Evolutionary conservation across 2,888 invertebrate genomes (phyloP), one percentile per base, ranked within the genome.

Genomic region (Caenorhabditis sulstoni): DNA sequence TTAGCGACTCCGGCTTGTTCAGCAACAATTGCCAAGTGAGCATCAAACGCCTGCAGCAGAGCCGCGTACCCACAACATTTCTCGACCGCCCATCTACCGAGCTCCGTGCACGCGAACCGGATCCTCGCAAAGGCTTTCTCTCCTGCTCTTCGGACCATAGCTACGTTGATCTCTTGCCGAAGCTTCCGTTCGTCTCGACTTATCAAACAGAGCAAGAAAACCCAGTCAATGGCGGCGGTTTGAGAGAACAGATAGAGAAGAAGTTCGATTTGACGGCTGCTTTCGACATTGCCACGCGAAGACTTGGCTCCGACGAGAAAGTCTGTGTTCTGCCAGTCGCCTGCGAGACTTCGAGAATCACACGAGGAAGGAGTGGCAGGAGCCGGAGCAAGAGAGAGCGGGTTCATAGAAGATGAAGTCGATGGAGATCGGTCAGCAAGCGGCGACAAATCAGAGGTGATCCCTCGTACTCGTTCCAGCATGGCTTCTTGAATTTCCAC

Each of bases 151-250:
- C 58, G 55, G 3, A 83, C 53, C 44, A 67, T 58, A 4, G 62
- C 14, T 7, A 65, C 53, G 16, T 65, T 73, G 12, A 88, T 70
- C 18, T 75, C 78, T 16, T 81, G 76, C 44, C 86, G 81, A 3
- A 88, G 67, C 18, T 62, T 52, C 14, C 76, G 29, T 8, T 86
- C 81, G 58, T 88, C 89, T 0, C 87, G 85, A n/a, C 85, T 80
- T 20, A 89, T 64, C 23, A 89, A 47, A 22, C 84, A 87, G 12
- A 89, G 52, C 82, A 85, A 53, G 61, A 85, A 87, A 4, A 87
- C 83, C 89, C 88, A 89, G 47, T 89, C 88, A 39, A 87, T 74
- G 8, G 86, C 73, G 8, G 79, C 79, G n/a, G 86, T 79, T 53
- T 83, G 76, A 8, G 79, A 79, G 58, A 89, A 85, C 9, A 85